Evolutionary conservation across 2,113 vertebrate species (phyloP).

Genomic region (Peromyscus maniculatus): DNA sequence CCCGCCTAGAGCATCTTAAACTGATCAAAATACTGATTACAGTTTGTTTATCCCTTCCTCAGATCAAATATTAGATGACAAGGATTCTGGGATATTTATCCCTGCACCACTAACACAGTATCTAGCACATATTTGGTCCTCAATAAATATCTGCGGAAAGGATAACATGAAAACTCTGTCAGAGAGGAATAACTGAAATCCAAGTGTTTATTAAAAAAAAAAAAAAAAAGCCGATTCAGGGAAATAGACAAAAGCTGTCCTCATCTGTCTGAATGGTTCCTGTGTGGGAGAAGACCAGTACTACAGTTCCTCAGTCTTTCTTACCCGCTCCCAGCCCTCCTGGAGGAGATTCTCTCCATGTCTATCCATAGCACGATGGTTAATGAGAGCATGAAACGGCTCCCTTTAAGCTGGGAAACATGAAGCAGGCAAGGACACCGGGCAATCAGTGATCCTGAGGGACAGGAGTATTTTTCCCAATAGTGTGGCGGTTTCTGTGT

Average conservation of each 20-base stretch:
- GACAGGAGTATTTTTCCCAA: background rate
- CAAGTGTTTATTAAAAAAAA: background rate
- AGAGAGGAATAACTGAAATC: conserved; percentile 17
- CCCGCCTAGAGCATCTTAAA: background rate
- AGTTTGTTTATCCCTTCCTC: conserved; percentile 27
- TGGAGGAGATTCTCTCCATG: background rate
- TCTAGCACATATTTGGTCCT: background rate
- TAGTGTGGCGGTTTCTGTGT: background rate
- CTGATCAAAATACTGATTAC: background rate
- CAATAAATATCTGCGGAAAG: background rate
- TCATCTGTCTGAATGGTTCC: background rate
- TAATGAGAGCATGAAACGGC: background rate
- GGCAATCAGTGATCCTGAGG: background rate
- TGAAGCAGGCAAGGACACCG: background rate
- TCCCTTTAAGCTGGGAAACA: background rate
- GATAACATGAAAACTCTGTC: background rate
- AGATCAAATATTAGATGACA: conserved; percentile 31
- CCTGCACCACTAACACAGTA: background rate
- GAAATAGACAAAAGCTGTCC: background rate
- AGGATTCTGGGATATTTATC: background rate
- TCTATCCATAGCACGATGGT: background rate
- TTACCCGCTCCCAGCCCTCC: background rate
- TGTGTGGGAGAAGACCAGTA: background rate
- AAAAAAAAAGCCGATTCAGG: conserved; percentile 8
- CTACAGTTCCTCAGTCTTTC: background rate